These are phyloP conservation scores for Calyptomena viridis DNA, from an alignment of 2,113 vertebrate species.

Conservation along the genomic window DNA sequence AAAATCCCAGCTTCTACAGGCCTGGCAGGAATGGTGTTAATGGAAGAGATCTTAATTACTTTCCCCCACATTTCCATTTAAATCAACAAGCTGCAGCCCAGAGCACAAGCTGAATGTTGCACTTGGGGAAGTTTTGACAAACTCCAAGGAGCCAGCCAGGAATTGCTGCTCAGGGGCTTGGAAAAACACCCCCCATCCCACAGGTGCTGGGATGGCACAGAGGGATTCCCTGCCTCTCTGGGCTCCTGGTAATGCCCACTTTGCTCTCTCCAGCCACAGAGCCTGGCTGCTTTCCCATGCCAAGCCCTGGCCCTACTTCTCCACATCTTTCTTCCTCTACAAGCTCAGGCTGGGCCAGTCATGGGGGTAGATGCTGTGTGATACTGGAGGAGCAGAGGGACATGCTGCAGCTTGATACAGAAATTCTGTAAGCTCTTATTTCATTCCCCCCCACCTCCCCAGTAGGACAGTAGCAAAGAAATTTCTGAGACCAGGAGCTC, in stretches of 20 bases:
- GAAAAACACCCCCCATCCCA: not conserved
- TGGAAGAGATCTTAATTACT: constrained; percentile 25
- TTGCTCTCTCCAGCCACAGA: rapidly evolving
- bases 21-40: constrained; percentile 48
- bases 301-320: not conserved
- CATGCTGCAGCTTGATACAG: not conserved
- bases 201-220: not conserved
- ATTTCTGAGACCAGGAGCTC: not conserved
- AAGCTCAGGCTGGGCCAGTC: rapidly evolving
- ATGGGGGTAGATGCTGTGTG: rapidly evolving
- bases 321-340: not conserved
- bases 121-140: constrained; percentile 31
- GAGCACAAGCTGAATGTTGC: not conserved
- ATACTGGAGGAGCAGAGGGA: not conserved
- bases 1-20: constrained; percentile 25
- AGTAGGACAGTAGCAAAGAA: not conserved
- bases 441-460: not conserved
- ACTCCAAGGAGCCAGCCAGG: not conserved
- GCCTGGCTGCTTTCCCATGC: not conserved
- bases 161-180: not conserved
- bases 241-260: rapidly evolving
- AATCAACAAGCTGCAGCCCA: constrained; percentile 1
- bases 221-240: not conserved
- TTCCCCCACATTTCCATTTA: constrained; percentile 44
- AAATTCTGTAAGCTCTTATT: not conserved